A percentile compares a stretch with the other conserved stretches of the same genome.
Conservation (phyloP, 1,140 invertebrate genomes). For the Melipona quadrifasciata region DNA sequence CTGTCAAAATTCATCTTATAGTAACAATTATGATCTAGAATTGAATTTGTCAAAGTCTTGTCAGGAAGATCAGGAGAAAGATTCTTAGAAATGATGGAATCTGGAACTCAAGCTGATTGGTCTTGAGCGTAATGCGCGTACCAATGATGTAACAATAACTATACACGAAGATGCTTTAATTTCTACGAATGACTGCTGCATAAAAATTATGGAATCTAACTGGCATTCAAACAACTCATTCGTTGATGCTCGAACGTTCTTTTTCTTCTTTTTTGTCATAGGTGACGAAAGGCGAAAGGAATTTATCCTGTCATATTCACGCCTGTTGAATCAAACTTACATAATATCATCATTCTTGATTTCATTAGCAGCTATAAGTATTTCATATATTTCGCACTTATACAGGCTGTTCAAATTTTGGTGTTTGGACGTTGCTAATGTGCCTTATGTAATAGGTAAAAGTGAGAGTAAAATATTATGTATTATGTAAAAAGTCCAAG, state of each 20-base stretch:
- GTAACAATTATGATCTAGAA: too few relatives aligned
- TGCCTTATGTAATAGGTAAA: too few relatives aligned
- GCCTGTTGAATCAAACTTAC: conserved; percentile 9
- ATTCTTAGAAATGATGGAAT: not conserved
- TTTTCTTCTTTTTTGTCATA: conserved; percentile 58
- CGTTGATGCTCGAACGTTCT: conserved; percentile 45
- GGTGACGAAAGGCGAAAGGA: conserved; percentile 58
- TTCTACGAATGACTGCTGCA: conserved; percentile 13
- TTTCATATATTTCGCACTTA: not conserved
- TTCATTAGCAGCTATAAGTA: not conserved
- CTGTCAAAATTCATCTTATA: too few relatives aligned
- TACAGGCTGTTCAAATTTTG: too few relatives aligned
- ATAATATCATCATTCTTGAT: not conserved
- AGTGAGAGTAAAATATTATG: too few relatives aligned
- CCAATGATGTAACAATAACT: conserved; percentile 5
- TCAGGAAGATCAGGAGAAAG: not conserved
- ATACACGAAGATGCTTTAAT: not conserved
- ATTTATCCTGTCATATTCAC: conserved; percentile 50
- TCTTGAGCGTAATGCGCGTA: not conserved
- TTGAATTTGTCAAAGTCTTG: not conserved
- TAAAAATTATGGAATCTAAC: conserved; percentile 47
- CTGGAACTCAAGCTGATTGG: not conserved
- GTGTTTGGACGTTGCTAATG: too few relatives aligned
- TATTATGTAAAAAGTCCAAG: too few relatives aligned
- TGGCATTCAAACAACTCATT: conserved; percentile 52